Percentiles rank a stretch among this genome's conserved stretches.
These are phyloP conservation scores for Napeogenes inachia DNA, from an alignment of 2,888 invertebrate species.

Conservation along the genomic window DNA sequence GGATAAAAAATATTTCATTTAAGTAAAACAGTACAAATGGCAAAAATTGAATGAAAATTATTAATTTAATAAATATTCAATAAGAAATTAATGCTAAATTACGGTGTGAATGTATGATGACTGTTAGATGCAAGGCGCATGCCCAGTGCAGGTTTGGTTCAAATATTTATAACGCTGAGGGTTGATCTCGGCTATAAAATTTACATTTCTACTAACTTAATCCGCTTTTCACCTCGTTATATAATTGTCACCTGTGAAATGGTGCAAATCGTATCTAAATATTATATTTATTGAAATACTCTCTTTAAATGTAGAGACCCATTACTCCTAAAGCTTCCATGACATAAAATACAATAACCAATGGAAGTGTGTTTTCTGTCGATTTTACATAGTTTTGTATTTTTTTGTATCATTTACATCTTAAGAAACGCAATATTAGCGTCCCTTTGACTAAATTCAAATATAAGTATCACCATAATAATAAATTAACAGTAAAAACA, in stretches of 20 bases:
- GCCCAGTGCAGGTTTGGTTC: slow-evolving; percentile 55
- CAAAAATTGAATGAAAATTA: background rate
- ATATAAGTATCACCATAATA: too few relatives aligned
- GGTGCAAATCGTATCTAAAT: slow-evolving; percentile 22
- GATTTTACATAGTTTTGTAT: too few relatives aligned
- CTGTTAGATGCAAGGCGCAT: slow-evolving; percentile 44
- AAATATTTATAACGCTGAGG: slow-evolving; percentile 65
- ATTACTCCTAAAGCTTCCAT: too few relatives aligned
- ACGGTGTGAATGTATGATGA: slow-evolving; percentile 41
- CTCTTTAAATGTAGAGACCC: too few relatives aligned
- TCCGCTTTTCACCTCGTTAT: slow-evolving; percentile 26
- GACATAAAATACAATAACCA: too few relatives aligned
- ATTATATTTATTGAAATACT: slow-evolving; percentile 1
- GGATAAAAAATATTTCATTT: background rate
- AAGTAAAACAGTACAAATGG: background rate
- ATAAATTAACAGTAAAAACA: too few relatives aligned
- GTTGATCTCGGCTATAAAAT: slow-evolving; percentile 61
- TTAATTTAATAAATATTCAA: background rate
- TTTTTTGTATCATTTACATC: too few relatives aligned
- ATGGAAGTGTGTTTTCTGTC: too few relatives aligned
- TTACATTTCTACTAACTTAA: slow-evolving; percentile 69
- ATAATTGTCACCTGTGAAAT: slow-evolving; percentile 28
- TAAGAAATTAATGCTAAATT: slow-evolving; percentile 8
- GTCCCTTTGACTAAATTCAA: too few relatives aligned
- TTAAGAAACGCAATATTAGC: too few relatives aligned